phyloP scores from a whole-genome alignment of 2,113 vertebrate genomes.

The Syngnathus floridae region DNA sequence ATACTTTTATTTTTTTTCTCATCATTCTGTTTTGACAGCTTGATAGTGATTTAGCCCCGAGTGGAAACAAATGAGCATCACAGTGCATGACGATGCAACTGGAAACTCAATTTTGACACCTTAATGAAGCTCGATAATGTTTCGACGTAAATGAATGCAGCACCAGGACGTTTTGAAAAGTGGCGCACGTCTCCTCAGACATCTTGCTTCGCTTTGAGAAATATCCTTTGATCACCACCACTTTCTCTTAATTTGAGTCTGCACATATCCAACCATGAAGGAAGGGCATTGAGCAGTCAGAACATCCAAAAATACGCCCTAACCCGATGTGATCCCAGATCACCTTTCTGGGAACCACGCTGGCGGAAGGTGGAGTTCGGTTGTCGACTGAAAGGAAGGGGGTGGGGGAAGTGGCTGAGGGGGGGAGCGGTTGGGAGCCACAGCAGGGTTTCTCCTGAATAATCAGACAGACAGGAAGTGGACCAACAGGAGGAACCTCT shows the following conservation, averaged over 20 bases:
- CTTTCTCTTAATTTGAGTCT: neutral
- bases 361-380: conserved; percentile 18
- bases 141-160: neutral
- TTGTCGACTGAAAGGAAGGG: conserved; percentile 14
- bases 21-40: neutral
- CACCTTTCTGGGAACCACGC: neutral
- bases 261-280: neutral
- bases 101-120: neutral
- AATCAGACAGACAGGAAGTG: conserved; percentile 62
- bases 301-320: neutral
- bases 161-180: neutral
- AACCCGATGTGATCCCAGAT: neutral
- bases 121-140: neutral
- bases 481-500: conserved; percentile 23
- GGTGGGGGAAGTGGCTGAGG: conserved; percentile 16
- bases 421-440: neutral
- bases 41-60: neutral
- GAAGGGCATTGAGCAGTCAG: neutral
- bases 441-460: conserved; percentile 48
- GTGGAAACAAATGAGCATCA: too few relatives aligned
- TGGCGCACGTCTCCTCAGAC: neutral
- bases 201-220: neutral
- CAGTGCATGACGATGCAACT: neutral
- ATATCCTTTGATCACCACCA: neutral
- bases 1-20: neutral